Conservation (phyloP, 2,888 invertebrate species). For the Deilephila porcellus region DNA sequence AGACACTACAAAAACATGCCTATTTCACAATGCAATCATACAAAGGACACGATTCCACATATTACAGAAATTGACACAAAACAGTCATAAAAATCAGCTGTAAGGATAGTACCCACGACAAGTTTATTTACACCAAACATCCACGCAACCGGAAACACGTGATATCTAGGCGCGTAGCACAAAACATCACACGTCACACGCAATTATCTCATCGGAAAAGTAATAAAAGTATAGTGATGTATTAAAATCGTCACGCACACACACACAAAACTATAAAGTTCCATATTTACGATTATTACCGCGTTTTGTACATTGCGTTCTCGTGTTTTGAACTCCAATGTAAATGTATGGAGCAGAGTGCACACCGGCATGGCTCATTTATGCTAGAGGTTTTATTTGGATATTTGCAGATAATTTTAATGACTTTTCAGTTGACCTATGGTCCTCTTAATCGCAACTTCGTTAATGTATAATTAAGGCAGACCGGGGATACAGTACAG, state of each 20-base stretch:
- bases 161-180: background rate
- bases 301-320: conserved; percentile 19
- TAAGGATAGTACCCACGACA: background rate
- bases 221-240: conserved; percentile 47
- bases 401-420: background rate
- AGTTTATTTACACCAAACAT: background rate
- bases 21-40: too few relatives aligned
- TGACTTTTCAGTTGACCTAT: background rate
- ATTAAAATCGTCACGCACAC: conserved; percentile 57
- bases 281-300: conserved; percentile 49
- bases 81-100: too few relatives aligned
- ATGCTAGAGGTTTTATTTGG: background rate
- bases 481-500: too few relatives aligned
- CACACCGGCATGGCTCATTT: background rate
- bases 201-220: conserved; percentile 52
- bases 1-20: too few relatives aligned
- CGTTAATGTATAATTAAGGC: too few relatives aligned
- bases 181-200: conserved; percentile 45
- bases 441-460: background rate
- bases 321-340: conserved; percentile 14
- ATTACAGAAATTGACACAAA: too few relatives aligned
- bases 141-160: background rate
- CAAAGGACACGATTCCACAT: too few relatives aligned
- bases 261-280: conserved; percentile 43
- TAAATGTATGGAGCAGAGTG: conserved; percentile 7